Conservation (phyloP, 2,113 vertebrate genomes). For the Aegithalos caudatus region DNA sequence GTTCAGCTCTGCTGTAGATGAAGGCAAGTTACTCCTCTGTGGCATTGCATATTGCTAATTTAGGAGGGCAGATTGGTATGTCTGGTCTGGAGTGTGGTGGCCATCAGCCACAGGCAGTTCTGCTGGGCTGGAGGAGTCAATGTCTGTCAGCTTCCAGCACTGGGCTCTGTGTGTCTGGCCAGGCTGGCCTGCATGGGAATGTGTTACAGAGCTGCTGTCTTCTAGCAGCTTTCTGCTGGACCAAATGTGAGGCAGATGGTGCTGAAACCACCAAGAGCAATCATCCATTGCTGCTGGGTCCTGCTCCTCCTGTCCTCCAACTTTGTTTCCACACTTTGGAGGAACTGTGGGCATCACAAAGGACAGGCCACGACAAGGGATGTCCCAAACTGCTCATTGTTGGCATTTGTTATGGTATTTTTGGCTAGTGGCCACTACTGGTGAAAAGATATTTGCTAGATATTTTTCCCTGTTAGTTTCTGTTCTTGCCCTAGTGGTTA, state of each 20-base stretch:
- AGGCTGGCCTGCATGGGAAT: background rate
- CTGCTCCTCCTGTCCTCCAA: accelerated
- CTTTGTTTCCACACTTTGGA: background rate
- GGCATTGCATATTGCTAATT: background rate
- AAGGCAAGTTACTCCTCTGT: background rate
- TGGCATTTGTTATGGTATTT: background rate
- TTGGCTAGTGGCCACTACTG: background rate
- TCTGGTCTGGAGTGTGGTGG: background rate
- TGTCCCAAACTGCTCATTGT: background rate
- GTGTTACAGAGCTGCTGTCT: background rate
- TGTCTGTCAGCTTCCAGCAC: background rate
- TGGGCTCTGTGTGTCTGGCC: background rate
- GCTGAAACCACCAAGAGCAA: background rate
- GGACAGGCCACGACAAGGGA: background rate
- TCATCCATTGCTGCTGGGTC: background rate
- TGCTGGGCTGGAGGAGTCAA: background rate
- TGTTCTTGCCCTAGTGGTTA: background rate
- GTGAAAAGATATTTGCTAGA: background rate
- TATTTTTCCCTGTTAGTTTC: background rate
- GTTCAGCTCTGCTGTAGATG: background rate
- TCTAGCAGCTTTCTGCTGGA: background rate
- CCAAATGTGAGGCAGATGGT: background rate
- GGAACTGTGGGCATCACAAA: accelerated
- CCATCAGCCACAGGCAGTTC: background rate
- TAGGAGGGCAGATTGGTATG: background rate